Conservation (phyloP, 2,888 invertebrate genomes). For the Pachliopta kotzebuea region DNA sequence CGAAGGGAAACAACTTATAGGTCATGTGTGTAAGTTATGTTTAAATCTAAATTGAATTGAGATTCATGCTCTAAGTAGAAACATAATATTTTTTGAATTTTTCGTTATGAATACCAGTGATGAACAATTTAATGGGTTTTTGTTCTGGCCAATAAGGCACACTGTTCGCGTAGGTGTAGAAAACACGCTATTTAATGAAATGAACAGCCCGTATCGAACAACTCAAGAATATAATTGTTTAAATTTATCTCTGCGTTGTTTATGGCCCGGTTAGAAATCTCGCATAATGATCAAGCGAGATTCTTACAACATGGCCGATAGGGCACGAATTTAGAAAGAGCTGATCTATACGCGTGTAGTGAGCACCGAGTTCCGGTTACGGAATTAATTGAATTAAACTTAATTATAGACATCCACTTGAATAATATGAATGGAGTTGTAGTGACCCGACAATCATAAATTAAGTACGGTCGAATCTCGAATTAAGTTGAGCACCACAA, state of each 20-base stretch:
- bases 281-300: slow-evolving; percentile 37
- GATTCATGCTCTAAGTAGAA: not conserved
- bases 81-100: not conserved
- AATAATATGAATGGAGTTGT: slow-evolving; percentile 56
- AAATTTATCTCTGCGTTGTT: slow-evolving; percentile 54
- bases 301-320: slow-evolving; percentile 34
- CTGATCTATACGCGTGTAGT: slow-evolving; percentile 18
- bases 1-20: too few relatives aligned
- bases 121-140: slow-evolving; percentile 24
- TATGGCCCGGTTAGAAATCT: slow-evolving; percentile 46
- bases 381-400: slow-evolving; percentile 53
- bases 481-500: slow-evolving; percentile 75
- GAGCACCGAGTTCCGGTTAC: slow-evolving; percentile 36
- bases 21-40: too few relatives aligned
- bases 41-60: not conserved
- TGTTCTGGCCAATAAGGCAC: slow-evolving; percentile 40
- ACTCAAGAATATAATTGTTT: slow-evolving; percentile 57
- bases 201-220: slow-evolving; percentile 50
- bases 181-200: slow-evolving; percentile 54
- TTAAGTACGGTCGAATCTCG: slow-evolving; percentile 63
- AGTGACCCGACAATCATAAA: slow-evolving; percentile 63
- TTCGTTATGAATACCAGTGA: not conserved
- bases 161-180: slow-evolving; percentile 52
- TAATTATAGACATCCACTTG: slow-evolving; percentile 47
- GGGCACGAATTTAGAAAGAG: slow-evolving; percentile 35